phyloP scores from a whole-genome alignment of 2,113 vertebrate species.

The Chascanopsetta lugubris region DNA sequence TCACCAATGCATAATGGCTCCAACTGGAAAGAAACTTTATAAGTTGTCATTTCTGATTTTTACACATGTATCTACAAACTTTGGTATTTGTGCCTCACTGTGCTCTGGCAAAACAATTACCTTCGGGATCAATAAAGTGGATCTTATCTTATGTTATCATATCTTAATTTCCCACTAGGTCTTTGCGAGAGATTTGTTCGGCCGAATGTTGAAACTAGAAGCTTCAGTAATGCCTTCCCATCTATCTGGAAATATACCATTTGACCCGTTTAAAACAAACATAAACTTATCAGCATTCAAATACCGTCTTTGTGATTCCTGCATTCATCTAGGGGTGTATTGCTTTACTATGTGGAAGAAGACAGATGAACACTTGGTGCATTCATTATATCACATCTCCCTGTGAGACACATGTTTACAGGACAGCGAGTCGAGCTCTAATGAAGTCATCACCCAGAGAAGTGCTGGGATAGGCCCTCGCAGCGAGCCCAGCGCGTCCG shows the following conservation, averaged over 20 bases:
- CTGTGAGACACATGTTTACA: slow-evolving; percentile 67
- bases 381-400: slow-evolving; percentile 66
- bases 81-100: not conserved
- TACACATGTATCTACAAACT: no score
- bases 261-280: slow-evolving; percentile 9
- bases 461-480: slow-evolving; percentile 67
- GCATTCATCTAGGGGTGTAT: slow-evolving; percentile 36
- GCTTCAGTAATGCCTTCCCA: slow-evolving; percentile 23
- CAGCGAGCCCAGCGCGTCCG: slow-evolving; percentile 38
- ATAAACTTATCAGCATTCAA: slow-evolving; percentile 32
- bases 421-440: slow-evolving; percentile 62
- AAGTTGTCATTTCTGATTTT: no score
- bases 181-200: not conserved
- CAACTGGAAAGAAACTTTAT: no score
- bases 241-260: not conserved
- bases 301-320: slow-evolving; percentile 25
- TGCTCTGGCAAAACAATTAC: no score
- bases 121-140: no score
- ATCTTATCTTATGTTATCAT: not conserved
- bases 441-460: slow-evolving; percentile 71
- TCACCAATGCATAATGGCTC: no score
- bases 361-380: slow-evolving; percentile 55
- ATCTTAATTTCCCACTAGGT: not conserved
- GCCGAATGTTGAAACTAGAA: slow-evolving; percentile 32
- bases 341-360: slow-evolving; percentile 45